Conservation (phyloP, 1,140 invertebrate species). For the Trichonephila inaurata region DNA sequence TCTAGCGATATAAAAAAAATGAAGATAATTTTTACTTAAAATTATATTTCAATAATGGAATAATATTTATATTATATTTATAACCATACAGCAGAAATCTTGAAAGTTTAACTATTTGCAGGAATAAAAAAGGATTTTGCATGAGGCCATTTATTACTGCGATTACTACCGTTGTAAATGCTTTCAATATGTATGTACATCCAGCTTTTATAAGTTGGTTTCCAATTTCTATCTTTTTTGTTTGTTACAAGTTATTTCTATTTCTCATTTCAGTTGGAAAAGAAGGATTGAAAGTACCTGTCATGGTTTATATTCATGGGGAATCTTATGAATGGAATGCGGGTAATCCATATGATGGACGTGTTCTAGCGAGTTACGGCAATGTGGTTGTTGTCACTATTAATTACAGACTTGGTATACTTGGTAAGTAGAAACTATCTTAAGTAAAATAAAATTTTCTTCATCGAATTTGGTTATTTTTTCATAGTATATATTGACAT, state of each 20-base stretch:
- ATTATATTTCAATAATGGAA: too few species aligned
- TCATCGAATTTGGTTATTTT: too few species aligned
- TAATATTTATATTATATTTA: too few species aligned
- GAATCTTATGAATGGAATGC: slow-evolving; percentile 95
- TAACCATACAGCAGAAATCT: too few species aligned
- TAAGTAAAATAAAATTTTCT: too few species aligned
- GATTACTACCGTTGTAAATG: neutral
- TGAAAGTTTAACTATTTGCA: too few species aligned
- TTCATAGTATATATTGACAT: too few species aligned
- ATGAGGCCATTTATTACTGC: too few species aligned
- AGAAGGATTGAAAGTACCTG: slow-evolving; percentile 83
- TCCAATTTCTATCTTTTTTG: neutral
- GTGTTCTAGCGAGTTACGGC: slow-evolving; percentile 91
- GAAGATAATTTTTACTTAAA: too few species aligned
- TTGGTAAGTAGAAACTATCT: slow-evolving; percentile 85
- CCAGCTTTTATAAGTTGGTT: neutral
- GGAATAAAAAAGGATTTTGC: too few species aligned
- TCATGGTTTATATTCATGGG: slow-evolving; percentile 94
- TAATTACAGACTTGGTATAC: slow-evolving; percentile 94
- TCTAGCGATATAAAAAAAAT: too few species aligned
- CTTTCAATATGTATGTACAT: neutral
- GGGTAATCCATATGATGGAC: slow-evolving; percentile 95
- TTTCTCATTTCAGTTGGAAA: slow-evolving; percentile 61
- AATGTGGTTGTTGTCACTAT: slow-evolving; percentile 95
- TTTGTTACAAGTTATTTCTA: neutral